Evolutionary conservation across 1,140 invertebrate species (phyloP), one percentile per base, ranked within the genome.

Genomic region (Monomorium pharaonis): DNA sequence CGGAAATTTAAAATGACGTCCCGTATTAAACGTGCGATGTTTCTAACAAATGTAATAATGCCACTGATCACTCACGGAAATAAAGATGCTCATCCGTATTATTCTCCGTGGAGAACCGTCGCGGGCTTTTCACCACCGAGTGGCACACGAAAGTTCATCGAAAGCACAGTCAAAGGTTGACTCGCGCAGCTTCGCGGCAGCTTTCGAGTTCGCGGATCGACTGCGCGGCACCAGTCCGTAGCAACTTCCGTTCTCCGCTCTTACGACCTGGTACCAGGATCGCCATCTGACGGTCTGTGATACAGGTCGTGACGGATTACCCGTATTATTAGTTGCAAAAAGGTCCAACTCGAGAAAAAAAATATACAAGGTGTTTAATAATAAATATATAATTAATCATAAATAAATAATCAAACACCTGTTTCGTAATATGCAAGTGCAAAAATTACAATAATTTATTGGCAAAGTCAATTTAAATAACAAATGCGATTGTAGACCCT

Each of bases 191-290:
- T 88, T 89, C 89, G 89, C 91, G 88, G 91, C 91, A 92, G 87
- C 86, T 89, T 92, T 92, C 87, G 90, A 90, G 90, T 86, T 80
- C 90, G 83, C 91, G 91, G 69, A 89, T 91, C 90, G 88, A 92
- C 92, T 92, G 87, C 84, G 85, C 87, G 85, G 18, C 16, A 78
- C 44, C 33, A 76, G 42, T 74, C 47, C 58, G 65, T 47, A 65
- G 77, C 65, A 78, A 86, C 74, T 88, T 88, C 86, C 77, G 77
- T 88, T 90, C 89, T 88, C 72, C 86, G 72, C 58, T 78, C 18
- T 7, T 47, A 10, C 14, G 9, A 47, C n/a, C 21, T 37, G 44
- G 30, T 77, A 88, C 86, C 51, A 54, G 84, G 42, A 30, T 62
- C 91, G 91, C 89, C 92, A 93, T 92, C 92, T 93, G 49, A 88